These are phyloP conservation scores for Lycaon pictus DNA, from an alignment of 2,113 vertebrate species.

Conservation along the genomic window DNA sequence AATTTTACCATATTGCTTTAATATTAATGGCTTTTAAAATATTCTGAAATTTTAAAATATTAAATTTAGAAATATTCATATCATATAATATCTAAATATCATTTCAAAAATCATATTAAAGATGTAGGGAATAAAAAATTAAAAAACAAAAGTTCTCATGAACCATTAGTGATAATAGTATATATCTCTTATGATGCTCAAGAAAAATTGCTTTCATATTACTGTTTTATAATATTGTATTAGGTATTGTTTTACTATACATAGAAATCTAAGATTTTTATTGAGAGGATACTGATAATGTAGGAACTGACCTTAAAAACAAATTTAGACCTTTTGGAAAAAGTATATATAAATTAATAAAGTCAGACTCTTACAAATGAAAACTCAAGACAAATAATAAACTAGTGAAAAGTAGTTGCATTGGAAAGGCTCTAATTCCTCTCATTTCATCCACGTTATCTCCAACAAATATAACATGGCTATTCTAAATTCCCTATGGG, in stretches of 20 bases:
- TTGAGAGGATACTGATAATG: background rate
- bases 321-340: background rate
- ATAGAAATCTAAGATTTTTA: slow-evolving; percentile 7
- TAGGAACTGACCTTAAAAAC: background rate
- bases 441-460: background rate
- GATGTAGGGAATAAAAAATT: background rate
- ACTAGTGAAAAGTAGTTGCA: background rate
- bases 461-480: slow-evolving; percentile 21
- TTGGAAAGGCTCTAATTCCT: background rate
- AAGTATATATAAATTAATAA: background rate
- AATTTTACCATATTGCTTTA: slow-evolving; percentile 5
- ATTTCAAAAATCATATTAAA: background rate
- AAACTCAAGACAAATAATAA: slow-evolving; percentile 1
- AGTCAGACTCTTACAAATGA: background rate
- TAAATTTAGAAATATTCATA: background rate
- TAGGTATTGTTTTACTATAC: background rate
- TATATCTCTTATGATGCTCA: background rate
- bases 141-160: background rate
- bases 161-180: background rate
- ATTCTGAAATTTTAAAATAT: background rate
- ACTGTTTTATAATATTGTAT: background rate
- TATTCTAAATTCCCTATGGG: background rate
- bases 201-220: background rate
- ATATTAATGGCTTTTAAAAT: background rate
- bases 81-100: background rate